phyloP scores from a whole-genome alignment of 2,888 invertebrate genomes.

The Formica aserva region DNA sequence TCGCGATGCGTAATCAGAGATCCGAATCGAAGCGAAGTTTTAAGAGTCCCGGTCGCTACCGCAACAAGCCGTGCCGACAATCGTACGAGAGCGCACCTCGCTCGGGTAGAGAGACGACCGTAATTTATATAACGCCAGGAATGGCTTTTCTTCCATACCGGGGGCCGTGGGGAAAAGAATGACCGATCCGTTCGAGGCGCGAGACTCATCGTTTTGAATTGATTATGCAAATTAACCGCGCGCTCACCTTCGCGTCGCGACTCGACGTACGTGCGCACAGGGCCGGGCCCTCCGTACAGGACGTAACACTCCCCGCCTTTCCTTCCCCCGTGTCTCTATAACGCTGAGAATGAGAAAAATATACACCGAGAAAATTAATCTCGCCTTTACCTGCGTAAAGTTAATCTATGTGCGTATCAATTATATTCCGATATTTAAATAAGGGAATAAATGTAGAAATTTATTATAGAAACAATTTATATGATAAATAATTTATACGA shows the following conservation, averaged over 20 bases:
- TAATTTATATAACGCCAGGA: conserved; percentile 52
- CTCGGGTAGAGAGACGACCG: conserved; percentile 39
- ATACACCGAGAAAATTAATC: conserved; percentile 37
- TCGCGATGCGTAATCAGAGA: conserved; percentile 37
- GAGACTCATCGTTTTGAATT: conserved; percentile 58
- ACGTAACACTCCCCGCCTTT: not conserved
- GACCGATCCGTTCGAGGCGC: conserved; percentile 39
- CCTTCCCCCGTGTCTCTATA: not conserved
- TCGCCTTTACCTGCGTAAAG: conserved; percentile 22
- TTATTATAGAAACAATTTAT: not conserved
- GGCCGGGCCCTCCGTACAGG: conserved; percentile 17
- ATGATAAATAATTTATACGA: not conserved
- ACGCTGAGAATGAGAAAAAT: conserved; percentile 22
- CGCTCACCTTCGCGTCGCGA: conserved; percentile 54
- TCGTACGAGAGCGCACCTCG: conserved; percentile 19
- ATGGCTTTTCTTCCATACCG: conserved; percentile 48
- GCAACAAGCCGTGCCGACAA: conserved; percentile 31
- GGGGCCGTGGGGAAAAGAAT: conserved; percentile 33
- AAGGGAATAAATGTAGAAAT: conserved; percentile 3
- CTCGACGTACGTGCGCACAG: conserved; percentile 48
- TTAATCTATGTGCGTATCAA: conserved; percentile 25
- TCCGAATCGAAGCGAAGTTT: conserved; percentile 34
- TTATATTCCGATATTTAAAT: conserved; percentile 28
- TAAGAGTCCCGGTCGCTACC: conserved; percentile 20
- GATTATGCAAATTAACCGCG: conserved; percentile 62